These are phyloP conservation scores for Cisticola juncidis DNA, from an alignment of 2,113 vertebrate species.

Conservation along the genomic window DNA sequence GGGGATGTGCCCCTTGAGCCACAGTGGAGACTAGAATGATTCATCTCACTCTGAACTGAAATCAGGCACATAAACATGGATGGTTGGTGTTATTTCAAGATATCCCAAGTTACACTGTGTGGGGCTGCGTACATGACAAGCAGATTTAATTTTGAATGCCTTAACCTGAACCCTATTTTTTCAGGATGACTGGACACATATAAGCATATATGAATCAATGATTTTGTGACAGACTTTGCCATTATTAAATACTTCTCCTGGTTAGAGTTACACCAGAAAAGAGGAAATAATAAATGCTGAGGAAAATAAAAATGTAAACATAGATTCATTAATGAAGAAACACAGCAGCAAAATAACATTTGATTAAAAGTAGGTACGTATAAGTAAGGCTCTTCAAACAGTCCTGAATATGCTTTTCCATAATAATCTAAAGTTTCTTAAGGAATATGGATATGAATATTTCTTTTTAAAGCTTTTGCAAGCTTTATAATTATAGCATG, in stretches of 20 bases:
- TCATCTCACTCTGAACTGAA: background rate
- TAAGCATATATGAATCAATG: background rate
- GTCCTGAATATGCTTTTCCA: background rate
- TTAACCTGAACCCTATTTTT: background rate
- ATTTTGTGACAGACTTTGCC: background rate
- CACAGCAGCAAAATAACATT: background rate
- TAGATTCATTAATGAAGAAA: background rate
- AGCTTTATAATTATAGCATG: background rate
- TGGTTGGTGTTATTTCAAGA: background rate
- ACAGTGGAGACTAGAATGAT: background rate
- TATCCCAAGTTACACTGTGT: background rate
- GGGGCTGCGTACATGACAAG: rapidly evolving
- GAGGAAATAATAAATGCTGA: background rate
- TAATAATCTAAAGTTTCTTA: background rate
- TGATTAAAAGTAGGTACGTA: background rate
- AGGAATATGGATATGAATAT: background rate
- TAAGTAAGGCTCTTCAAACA: background rate
- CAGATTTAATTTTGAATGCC: background rate
- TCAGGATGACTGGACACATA: background rate
- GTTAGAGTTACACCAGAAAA: background rate
- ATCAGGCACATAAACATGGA: background rate
- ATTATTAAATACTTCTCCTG: background rate
- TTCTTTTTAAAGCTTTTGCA: background rate
- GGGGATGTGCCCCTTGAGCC: background rate
- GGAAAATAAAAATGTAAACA: background rate